phyloP scores from a whole-genome alignment of 2,113 vertebrate species.

The Bucco capensis region DNA sequence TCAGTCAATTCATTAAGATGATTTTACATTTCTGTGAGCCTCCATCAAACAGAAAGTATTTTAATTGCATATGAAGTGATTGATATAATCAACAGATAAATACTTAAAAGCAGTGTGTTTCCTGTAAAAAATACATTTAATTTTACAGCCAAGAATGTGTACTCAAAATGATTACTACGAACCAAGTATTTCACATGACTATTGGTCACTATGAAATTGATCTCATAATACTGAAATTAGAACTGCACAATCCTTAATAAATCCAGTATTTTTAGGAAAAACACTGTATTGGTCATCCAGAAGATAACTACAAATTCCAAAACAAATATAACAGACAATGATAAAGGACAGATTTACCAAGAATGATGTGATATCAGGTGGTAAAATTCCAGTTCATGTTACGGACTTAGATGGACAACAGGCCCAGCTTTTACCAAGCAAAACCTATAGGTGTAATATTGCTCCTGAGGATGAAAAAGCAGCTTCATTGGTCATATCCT shows the following conservation, averaged over 20 bases:
- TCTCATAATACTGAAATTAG: neutral
- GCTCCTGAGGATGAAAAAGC: neutral
- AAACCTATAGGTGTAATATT: neutral
- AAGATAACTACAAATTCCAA: neutral
- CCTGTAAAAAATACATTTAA: neutral
- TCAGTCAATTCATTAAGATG: neutral
- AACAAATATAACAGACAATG: neutral
- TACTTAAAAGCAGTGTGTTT: neutral
- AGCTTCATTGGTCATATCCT: neutral
- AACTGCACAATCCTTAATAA: neutral
- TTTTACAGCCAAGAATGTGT: neutral
- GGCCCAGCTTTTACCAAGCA: neutral
- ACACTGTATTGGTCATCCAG: neutral
- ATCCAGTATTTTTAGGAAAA: neutral
- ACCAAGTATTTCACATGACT: neutral
- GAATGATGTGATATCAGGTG: neutral
- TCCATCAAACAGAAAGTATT: slow-evolving; percentile 19
- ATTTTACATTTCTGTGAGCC: neutral
- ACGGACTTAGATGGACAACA: neutral
- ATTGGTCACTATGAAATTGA: neutral
- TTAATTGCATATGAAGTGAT: slow-evolving; percentile 20
- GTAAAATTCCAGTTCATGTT: neutral
- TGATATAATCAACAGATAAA: slow-evolving; percentile 16
- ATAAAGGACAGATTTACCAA: neutral
- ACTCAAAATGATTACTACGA: neutral